Base-by-base conservation (phyloP, 2,888 invertebrate species). In the Cataglyphis livida region DNA sequence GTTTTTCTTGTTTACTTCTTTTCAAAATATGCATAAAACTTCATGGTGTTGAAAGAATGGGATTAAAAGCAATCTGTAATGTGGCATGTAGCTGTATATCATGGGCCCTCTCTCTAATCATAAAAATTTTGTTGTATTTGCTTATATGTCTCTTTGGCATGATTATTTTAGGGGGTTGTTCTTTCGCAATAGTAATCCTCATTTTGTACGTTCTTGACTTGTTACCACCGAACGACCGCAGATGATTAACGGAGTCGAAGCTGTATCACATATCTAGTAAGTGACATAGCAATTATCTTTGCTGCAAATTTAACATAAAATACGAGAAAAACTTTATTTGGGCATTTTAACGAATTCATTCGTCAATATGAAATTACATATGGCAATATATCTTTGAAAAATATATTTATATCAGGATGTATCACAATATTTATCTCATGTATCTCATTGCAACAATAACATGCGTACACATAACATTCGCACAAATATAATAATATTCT, bases 321-420 rank as follows among this genome's bases (percentile, higher is more conserved):
- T 48, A 48, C 15, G 15, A 64, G 18, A 65, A 7, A 75, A 51
- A 18, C 7, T 21, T 75, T 9, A 51, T 44, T 51, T 75, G 21
- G 18, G 6, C 10, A 9, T 48, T 15, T 15, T 12, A 51, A 75
- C 18, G 51, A 76, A 32, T 25, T 59, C 44, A 59, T 81, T 81
- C 62, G 38, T 10, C 0, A n/a, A 15, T 21, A 25, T 66, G 35
- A 38, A 81, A 70, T 64, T 57, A 74, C 32, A 48, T 83, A 38
- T 51, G 51, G n/a, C 51, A 85, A 84, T 73, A 70, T 82, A 82
- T 87, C 74, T 88, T 84, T 89, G 79, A 92, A 92, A 92, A 92
- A 92, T 91, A 92, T 91, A 91, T 91, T 90, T 86, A 82, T 87
- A 81, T 86, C 85, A 66, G 82, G 65, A 75, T 91, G 28, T 73